A percentile compares a stretch with the other conserved stretches of the same genome.
Conservation (phyloP, 2,888 invertebrate genomes). For the Hydriomena furcata region DNA sequence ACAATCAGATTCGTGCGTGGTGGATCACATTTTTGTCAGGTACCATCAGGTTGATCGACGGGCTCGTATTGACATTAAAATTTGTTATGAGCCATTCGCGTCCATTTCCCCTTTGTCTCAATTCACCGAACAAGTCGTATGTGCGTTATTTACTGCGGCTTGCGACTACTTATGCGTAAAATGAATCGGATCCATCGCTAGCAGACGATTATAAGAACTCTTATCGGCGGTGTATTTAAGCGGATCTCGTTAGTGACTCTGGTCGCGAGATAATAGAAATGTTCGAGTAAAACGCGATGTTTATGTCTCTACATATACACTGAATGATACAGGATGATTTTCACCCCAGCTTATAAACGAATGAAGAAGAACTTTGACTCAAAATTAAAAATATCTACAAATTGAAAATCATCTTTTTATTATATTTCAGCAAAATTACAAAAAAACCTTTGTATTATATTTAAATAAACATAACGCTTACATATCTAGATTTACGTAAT, state of each 20-base stretch:
- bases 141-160: slow-evolving; percentile 42
- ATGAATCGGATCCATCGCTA: slow-evolving; percentile 40
- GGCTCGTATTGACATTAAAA: too few relatives aligned
- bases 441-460: too few relatives aligned
- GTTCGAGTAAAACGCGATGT: slow-evolving; percentile 49
- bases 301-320: slow-evolving; percentile 30
- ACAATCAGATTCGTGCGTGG: too few relatives aligned
- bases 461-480: too few relatives aligned
- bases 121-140: slow-evolving; percentile 35
- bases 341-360: too few relatives aligned
- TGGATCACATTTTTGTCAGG: too few relatives aligned
- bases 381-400: too few relatives aligned
- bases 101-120: slow-evolving; percentile 36
- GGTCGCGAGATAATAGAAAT: slow-evolving; percentile 51
- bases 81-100: neutral
- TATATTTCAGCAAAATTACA: too few relatives aligned
- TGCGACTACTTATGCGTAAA: slow-evolving; percentile 45
- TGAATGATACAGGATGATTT: neutral
- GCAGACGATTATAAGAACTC: slow-evolving; percentile 39
- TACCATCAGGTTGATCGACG: too few relatives aligned
- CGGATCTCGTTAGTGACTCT: slow-evolving; percentile 42
- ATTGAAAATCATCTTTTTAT: neutral
- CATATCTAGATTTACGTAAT: too few relatives aligned
- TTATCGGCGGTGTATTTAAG: slow-evolving; percentile 40
- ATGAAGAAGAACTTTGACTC: neutral